These are phyloP conservation scores for Pachyseris speciosa DNA, from an alignment of 64 coral and sea anemone genomes.

Conservation along the genomic window DNA sequence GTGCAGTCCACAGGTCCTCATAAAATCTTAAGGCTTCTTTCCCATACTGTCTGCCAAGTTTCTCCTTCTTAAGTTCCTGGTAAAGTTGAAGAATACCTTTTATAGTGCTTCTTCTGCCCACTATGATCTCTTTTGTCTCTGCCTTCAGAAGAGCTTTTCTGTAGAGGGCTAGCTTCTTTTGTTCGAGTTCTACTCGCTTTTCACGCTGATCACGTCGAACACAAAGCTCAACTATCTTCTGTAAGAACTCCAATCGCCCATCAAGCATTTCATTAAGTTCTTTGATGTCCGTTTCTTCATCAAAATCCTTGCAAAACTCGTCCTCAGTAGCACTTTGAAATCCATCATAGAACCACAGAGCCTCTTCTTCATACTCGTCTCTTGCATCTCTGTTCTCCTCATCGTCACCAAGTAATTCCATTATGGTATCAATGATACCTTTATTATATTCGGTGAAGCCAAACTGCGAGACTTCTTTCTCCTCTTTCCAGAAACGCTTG, in stretches of 20 bases:
- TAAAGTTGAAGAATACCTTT: background rate
- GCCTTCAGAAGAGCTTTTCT: background rate
- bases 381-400: background rate
- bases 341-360: slow-evolving; percentile 12
- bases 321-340: background rate
- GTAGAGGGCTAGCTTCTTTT: background rate
- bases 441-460: background rate
- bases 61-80: background rate
- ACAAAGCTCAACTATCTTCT: background rate
- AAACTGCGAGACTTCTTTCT: background rate
- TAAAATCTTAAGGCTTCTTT: background rate
- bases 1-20: background rate
- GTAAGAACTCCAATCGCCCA: background rate
- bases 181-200: no score
- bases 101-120: background rate
- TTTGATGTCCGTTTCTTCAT: background rate
- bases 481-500: background rate
- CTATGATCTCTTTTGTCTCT: background rate
- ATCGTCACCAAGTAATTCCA: background rate
- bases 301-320: background rate
- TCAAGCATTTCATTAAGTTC: background rate
- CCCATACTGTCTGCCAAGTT: background rate
- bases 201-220: background rate
- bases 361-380: background rate
- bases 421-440: background rate